A percentile compares a stretch with the other conserved stretches of the same genome.
phyloP scores from a whole-genome alignment of 2,113 vertebrate species.

The Chitala chitala region DNA sequence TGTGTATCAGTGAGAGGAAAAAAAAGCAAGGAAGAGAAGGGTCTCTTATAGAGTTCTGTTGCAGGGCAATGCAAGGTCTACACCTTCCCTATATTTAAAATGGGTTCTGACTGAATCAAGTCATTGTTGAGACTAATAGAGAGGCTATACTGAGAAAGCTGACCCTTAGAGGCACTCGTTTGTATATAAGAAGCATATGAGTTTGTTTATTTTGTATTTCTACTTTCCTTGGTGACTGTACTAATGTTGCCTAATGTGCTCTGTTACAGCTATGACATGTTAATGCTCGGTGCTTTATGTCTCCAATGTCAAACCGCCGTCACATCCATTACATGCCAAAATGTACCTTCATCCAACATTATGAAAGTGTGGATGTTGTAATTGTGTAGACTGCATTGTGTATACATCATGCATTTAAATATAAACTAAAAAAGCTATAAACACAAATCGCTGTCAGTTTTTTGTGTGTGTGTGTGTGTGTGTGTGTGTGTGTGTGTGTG shows the following conservation, averaged over 20 bases:
- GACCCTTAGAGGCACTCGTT: conserved; percentile 74
- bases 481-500: too few species aligned
- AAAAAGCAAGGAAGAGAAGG: too few species aligned
- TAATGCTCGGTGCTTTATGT: conserved; percentile 58
- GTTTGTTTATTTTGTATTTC: conserved; percentile 75
- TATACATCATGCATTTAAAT: conserved; percentile 86
- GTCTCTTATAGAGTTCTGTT: conserved; percentile 59
- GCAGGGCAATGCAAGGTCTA: conserved; percentile 51
- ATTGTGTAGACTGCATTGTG: conserved; percentile 87
- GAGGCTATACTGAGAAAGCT: conserved; percentile 39
- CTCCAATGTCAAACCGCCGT: conserved; percentile 71
- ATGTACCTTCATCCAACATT: conserved; percentile 79
- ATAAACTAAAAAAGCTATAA: conserved; percentile 74
- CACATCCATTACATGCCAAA: conserved; percentile 77
- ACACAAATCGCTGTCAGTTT: conserved; percentile 33
- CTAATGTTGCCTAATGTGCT: conserved; percentile 78
- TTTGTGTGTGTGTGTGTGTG: too few species aligned
- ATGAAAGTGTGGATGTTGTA: conserved; percentile 82
- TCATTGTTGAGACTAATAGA: conserved; percentile 51
- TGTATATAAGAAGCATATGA: conserved; percentile 78
- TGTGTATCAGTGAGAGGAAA: background rate
- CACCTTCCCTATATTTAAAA: conserved; percentile 75
- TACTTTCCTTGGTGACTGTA: conserved; percentile 72
- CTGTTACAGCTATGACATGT: conserved; percentile 65
- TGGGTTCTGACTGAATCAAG: conserved; percentile 65